Evolutionary conservation across 2,797 vertebrate genomes (phyloP), one percentile per base, ranked within the genome.

Genomic region (Phylloscopus collybita): DNA sequence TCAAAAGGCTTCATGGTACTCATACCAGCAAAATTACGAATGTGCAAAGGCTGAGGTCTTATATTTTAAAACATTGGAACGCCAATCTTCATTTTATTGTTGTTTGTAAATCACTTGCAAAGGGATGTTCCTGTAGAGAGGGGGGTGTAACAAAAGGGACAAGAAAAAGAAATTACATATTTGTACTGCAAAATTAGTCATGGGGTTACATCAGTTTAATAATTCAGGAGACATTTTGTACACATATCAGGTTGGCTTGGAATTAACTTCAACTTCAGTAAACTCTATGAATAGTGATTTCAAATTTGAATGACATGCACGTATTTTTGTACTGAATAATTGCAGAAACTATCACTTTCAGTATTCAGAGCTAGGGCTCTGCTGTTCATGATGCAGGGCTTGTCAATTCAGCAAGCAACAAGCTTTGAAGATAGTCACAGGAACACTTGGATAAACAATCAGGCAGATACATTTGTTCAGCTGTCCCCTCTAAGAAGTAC

Each of bases 391-490:
- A 91, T 57, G 62, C 64, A 76, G 70, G 60, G 80, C 70, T 93
- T 92, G 76, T 80, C 86, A 93, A 79, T 70, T 88, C 60, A 82
- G 80, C 86, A 86, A 91, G 64, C 73, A 87, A 50, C 71, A 65
- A 88, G 61, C 87, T 80, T 73, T 76, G 80, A 86, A 80, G 51
- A 88, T 19, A 80, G 80, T 73, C 85, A 93, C 32, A 91, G 60
- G 86, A 95, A 84, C 69, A 84, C 83, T 80, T 80, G 59, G 67
- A 61, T 75, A 91, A 96, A 91, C 87, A 93, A 70, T 53, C 47
- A 82, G 54, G 74, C 38, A 78, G 49, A 88, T 85, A 67, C 29
- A 86, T 80, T 91, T 93, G 75, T 60, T 95, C 88, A 95, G 72
- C 71, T 80, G 69, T 47, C 65, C 72, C 69, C 72, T 65, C 74